Conservation (phyloP, 2,888 invertebrate species). For the Pristionchus arcanus region DNA sequence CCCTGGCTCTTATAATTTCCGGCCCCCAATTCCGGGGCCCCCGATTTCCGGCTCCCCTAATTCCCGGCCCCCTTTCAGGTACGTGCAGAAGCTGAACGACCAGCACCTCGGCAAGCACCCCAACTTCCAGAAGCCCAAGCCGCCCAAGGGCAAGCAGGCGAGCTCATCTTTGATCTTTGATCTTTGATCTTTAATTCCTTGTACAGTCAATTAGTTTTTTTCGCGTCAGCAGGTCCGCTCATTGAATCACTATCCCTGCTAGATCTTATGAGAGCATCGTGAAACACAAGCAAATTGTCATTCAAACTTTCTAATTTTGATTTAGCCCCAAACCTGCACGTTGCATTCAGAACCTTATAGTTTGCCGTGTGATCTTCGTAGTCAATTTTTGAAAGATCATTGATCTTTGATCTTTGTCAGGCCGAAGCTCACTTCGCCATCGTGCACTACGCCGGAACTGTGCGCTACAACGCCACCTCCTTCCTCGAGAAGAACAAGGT, state of each 20-base stretch:
- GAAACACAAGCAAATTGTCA: too few species aligned
- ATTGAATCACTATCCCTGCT: too few species aligned
- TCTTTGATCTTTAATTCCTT: background rate
- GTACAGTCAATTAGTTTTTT: too few species aligned
- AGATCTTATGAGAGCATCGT: too few species aligned
- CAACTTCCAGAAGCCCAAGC: constrained; percentile 95
- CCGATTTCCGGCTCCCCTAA: background rate
- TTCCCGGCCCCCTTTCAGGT: constrained; percentile 79
- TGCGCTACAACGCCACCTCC: constrained; percentile 82
- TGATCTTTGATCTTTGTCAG: constrained; percentile 20
- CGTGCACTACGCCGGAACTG: constrained; percentile 98
- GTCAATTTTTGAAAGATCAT: background rate
- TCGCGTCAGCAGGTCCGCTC: too few species aligned
- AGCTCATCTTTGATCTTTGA: background rate
- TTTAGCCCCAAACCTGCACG: constrained; percentile 55
- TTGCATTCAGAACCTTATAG: background rate
- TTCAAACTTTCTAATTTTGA: too few species aligned
- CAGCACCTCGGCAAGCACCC: constrained; percentile 96
- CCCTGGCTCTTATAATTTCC: background rate
- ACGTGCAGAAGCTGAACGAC: constrained; percentile 98
- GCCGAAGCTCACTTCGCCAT: constrained; percentile 98
- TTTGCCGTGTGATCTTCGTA: too few species aligned
- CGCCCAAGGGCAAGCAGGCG: constrained; percentile 82
- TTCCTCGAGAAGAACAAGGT: constrained; percentile 83
- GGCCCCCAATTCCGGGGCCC: too few species aligned